Conservation (phyloP, 2,113 vertebrate genomes). For the Perca flavescens region DNA sequence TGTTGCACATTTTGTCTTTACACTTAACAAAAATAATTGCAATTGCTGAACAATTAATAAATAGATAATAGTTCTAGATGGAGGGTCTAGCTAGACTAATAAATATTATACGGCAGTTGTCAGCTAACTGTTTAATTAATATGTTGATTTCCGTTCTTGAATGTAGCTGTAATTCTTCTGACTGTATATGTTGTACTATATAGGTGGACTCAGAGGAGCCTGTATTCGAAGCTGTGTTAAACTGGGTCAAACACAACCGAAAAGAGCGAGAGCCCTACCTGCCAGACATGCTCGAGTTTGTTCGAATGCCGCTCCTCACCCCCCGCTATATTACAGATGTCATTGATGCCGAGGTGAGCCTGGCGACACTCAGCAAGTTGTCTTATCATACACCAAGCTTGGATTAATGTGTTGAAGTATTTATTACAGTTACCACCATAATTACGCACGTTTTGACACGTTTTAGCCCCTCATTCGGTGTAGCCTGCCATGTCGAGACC, state of each 20-base stretch:
- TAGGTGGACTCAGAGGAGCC: conserved; percentile 99
- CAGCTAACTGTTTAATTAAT: neutral
- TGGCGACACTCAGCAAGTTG: conserved; percentile 8
- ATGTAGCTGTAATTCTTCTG: neutral
- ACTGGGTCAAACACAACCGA: conserved; percentile 97
- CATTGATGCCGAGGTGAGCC: conserved; percentile 95
- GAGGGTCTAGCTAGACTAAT: neutral
- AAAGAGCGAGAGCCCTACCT: conserved; percentile 92
- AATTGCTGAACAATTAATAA: neutral
- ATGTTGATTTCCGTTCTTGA: neutral
- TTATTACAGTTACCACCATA: conserved; percentile 4
- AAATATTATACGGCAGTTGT: neutral
- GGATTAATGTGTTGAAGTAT: conserved; percentile 21
- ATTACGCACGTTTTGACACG: conserved; percentile 58
- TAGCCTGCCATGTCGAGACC: conserved; percentile 96
- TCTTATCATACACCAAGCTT: conserved; percentile 15
- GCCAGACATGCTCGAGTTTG: conserved; percentile 94
- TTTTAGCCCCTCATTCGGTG: conserved; percentile 94
- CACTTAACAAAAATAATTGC: neutral
- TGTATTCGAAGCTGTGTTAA: conserved; percentile 96
- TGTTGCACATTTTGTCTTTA: conserved; percentile 5
- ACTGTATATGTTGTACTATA: conserved; percentile 19
- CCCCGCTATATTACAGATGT: conserved; percentile 98
- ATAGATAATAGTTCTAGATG: neutral
- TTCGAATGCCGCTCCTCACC: conserved; percentile 96